Conservation (phyloP, 2,888 invertebrate genomes). For the Girardia tigrina region DNA sequence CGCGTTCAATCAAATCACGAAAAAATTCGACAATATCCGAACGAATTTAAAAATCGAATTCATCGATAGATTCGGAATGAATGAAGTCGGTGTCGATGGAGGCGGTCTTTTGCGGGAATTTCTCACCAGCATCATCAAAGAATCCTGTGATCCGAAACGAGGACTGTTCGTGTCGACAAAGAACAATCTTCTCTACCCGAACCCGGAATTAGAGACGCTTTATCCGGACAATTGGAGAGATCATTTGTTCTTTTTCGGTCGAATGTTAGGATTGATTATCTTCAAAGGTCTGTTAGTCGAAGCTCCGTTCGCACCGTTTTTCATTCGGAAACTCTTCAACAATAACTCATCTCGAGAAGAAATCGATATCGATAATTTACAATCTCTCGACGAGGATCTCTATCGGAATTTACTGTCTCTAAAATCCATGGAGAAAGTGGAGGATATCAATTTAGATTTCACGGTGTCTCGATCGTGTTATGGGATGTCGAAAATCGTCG, state of each 20-base stretch:
- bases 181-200: conserved; percentile 80
- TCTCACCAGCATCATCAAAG: conserved; percentile 76
- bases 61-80: conserved; percentile 73
- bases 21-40: conserved; percentile 71
- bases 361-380: conserved; percentile 76
- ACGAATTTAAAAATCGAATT: conserved; percentile 73
- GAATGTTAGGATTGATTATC: conserved; percentile 78
- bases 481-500: conserved; percentile 58
- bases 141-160: conserved; percentile 81
- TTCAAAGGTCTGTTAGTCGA: conserved; percentile 88
- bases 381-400: conserved; percentile 77
- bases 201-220: conserved; percentile 70
- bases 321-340: conserved; percentile 67
- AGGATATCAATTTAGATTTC: conserved; percentile 76
- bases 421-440: conserved; percentile 70
- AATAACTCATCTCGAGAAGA: conserved; percentile 54
- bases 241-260: conserved; percentile 83
- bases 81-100: conserved; percentile 91
- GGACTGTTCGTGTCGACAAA: conserved; percentile 82
- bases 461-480: conserved; percentile 58
- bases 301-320: conserved; percentile 84
- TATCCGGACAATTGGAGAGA: conserved; percentile 65
- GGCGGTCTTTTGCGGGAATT: conserved; percentile 92
- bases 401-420: conserved; percentile 74
- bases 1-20: conserved; percentile 79